A percentile compares a stretch with the other conserved stretches of the same genome.
These are phyloP conservation scores for Masticophis lateralis DNA, from an alignment of 2,797 vertebrate species.

Conservation along the genomic window DNA sequence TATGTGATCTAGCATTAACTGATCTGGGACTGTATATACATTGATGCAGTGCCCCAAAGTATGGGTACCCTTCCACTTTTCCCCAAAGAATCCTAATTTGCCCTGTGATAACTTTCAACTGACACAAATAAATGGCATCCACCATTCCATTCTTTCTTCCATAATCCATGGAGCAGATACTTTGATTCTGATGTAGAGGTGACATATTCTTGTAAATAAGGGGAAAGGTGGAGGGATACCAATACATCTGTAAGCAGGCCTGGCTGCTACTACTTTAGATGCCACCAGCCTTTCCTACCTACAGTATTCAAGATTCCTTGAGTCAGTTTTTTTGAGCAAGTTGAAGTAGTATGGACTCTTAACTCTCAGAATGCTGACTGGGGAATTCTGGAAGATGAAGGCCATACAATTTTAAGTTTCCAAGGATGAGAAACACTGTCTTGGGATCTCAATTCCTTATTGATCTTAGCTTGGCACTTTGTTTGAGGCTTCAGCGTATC, in stretches of 20 bases:
- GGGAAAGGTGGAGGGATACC: not conserved
- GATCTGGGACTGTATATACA: not conserved
- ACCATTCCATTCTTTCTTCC: not conserved
- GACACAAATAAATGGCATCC: not conserved
- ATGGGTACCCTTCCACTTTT: not conserved
- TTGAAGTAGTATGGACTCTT: not conserved
- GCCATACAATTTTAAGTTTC: not conserved
- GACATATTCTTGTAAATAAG: not conserved
- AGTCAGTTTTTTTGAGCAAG: not conserved
- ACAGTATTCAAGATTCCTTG: not conserved
- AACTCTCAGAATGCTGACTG: not conserved
- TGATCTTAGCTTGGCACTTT: not conserved
- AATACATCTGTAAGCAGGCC: not conserved
- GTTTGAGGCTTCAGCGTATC: not conserved
- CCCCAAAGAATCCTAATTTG: not conserved
- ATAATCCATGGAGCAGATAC: not conserved
- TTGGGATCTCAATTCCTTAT: not conserved
- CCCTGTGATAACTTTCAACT: not conserved
- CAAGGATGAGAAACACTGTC: not conserved
- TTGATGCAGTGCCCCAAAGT: not conserved
- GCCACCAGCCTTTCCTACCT: not conserved
- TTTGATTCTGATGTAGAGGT: not conserved
- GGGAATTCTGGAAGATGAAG: not conserved
- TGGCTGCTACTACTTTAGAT: not conserved
- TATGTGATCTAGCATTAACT: accelerated